phyloP scores from a whole-genome alignment of 2,888 invertebrate species.

The Drosophila melanocephala region DNA sequence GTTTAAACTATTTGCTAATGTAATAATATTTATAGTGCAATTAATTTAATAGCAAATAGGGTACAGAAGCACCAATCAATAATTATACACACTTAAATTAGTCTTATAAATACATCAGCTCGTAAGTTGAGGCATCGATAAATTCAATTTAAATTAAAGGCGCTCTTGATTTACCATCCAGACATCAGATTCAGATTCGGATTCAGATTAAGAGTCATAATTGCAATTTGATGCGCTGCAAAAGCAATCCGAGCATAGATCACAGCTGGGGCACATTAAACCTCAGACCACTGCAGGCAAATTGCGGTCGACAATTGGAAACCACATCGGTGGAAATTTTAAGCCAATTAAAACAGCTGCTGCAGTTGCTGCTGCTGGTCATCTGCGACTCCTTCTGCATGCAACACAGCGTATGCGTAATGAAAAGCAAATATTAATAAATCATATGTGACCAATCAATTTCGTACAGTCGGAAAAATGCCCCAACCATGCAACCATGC shows the following conservation, averaged over 20 bases:
- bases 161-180: neutral
- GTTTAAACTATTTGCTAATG: neutral
- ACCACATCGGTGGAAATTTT: slow-evolving; percentile 65
- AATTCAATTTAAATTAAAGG: neutral
- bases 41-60: neutral
- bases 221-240: slow-evolving; percentile 30
- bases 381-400: slow-evolving; percentile 6
- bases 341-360: slow-evolving; percentile 79
- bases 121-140: neutral
- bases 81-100: neutral
- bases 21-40: neutral
- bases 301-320: slow-evolving; percentile 53
- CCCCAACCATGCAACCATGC: neutral
- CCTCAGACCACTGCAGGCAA: slow-evolving; percentile 72
- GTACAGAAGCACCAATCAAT: neutral
- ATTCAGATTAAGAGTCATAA: slow-evolving; percentile 14
- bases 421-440: slow-evolving; percentile 80
- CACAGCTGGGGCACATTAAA: slow-evolving; percentile 70
- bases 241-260: slow-evolving; percentile 46
- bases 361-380: slow-evolving; percentile 24
- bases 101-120: too few relatives aligned
- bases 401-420: slow-evolving; percentile 74
- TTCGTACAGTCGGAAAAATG: slow-evolving; percentile 54
- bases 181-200: neutral
- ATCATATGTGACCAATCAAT: slow-evolving; percentile 79